Conservation (phyloP, 1,140 invertebrate species). For the Conus ventricosus region DNA sequence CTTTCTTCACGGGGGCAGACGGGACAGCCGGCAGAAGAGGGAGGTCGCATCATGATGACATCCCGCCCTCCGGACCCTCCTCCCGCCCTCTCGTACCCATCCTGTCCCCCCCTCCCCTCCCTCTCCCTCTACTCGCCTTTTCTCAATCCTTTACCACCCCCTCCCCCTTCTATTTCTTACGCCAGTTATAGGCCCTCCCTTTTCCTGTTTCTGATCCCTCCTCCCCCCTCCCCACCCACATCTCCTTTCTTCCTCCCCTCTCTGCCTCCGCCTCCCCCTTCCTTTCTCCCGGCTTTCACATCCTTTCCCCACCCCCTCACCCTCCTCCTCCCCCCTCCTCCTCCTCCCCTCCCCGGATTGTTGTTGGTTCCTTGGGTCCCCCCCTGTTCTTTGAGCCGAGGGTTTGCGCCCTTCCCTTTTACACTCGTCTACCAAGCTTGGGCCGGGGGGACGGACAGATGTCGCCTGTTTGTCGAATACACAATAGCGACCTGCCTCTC, state of each 20-base stretch:
- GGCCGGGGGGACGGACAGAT: conserved; percentile 24
- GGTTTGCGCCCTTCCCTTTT: conserved; percentile 22
- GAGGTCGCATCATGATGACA: not conserved
- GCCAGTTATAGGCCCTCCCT: not conserved
- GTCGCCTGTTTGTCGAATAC: conserved; percentile 37
- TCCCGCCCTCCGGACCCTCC: not conserved
- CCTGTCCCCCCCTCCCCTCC: too few species aligned
- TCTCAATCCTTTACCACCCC: too few species aligned
- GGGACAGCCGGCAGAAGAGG: too few species aligned
- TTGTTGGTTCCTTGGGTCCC: not conserved
- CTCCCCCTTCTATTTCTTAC: not conserved
- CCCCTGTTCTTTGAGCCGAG: not conserved
- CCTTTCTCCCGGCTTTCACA: not conserved
- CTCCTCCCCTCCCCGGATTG: not conserved
- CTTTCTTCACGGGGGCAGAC: too few species aligned
- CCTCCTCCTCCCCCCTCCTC: not conserved
- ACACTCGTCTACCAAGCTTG: conserved; percentile 30
- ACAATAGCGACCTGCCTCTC: conserved; percentile 34
- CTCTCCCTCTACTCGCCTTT: too few species aligned
- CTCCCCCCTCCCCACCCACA: not conserved
- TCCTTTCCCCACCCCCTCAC: not conserved
- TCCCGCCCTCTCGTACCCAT: too few species aligned
- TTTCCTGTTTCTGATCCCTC: conserved; percentile 6
- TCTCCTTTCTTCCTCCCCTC: not conserved
- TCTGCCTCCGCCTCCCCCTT: not conserved